Evolutionary conservation across 2,113 vertebrate genomes (phyloP).

Genomic region (Callopanchax toddi): DNA sequence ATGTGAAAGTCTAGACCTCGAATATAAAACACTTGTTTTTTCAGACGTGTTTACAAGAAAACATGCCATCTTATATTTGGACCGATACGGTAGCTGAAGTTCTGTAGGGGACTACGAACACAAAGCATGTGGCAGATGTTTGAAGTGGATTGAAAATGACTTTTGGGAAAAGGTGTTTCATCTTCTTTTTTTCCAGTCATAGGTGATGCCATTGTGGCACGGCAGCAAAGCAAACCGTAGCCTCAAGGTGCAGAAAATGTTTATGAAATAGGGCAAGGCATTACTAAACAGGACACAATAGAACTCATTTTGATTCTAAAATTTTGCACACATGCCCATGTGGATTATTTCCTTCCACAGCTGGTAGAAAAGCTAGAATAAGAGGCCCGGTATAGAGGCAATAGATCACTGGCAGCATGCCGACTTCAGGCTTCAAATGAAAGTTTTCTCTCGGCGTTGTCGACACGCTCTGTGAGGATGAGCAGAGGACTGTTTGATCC

Average conservation of each 20-base stretch:
- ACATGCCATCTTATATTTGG: no score
- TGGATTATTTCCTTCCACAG: slow-evolving; percentile 19
- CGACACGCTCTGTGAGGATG: slow-evolving; percentile 13
- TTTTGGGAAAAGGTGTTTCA: not conserved
- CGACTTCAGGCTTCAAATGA: slow-evolving; percentile 30
- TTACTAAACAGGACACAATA: not conserved
- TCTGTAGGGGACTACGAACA: no score
- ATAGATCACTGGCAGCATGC: slow-evolving; percentile 32
- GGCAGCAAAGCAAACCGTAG: not conserved
- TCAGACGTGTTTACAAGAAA: no score
- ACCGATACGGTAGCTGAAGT: no score
- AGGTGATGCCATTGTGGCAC: not conserved
- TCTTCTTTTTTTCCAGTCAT: not conserved
- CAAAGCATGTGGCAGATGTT: no score
- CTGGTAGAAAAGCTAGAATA: slow-evolving; percentile 13
- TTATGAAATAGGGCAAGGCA: not conserved
- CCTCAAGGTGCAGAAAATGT: not conserved
- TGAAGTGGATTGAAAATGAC: no score
- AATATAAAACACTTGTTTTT: no score
- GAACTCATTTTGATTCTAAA: slow-evolving; percentile 13
- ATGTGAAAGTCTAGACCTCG: no score
- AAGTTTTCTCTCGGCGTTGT: slow-evolving; percentile 27
- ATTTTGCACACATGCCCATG: slow-evolving; percentile 8
- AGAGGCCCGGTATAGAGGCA: slow-evolving; percentile 21
- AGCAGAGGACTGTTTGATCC: slow-evolving; percentile 49